These are phyloP conservation scores for Blastomussa wellsi DNA, from an alignment of 92 coral and sea anemone genomes.

Conservation along the genomic window DNA sequence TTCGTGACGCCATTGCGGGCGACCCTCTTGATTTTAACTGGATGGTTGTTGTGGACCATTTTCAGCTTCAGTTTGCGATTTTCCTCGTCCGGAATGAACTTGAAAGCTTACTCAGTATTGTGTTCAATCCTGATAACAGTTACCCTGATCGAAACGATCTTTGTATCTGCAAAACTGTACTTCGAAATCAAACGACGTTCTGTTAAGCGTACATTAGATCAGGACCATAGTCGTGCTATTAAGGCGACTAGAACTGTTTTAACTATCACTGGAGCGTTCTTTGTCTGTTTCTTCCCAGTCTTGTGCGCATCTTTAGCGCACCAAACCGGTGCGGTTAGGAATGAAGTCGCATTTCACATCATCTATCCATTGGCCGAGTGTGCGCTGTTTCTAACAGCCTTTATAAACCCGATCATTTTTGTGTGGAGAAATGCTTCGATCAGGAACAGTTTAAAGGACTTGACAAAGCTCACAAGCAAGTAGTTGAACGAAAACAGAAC, in stretches of 20 bases:
- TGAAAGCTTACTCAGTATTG: constrained; percentile 15
- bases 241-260: constrained; percentile 8
- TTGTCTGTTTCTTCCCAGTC: constrained; percentile 10
- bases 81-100: constrained; percentile 24
- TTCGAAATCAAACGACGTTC: neutral
- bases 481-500: neutral
- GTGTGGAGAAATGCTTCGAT: constrained; percentile 5
- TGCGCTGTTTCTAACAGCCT: constrained; percentile 28
- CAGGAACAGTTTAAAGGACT: neutral
- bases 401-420: constrained; percentile 12
- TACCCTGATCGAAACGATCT: constrained; percentile 6
- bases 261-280: constrained; percentile 26
- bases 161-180: constrained; percentile 6
- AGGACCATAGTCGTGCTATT: neutral
- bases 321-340: neutral
- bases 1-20: constrained; percentile 4
- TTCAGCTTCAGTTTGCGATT: constrained; percentile 28
- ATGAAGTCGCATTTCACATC: constrained; percentile 12
- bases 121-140: constrained; percentile 20
- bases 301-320: constrained; percentile 22
- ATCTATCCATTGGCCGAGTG: constrained; percentile 21
- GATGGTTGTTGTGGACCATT: constrained; percentile 9
- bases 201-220: neutral
- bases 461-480: neutral
- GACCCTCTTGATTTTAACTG: neutral